These are phyloP conservation scores for Rostratula benghalensis DNA, from an alignment of 2,113 vertebrate species.

Conservation along the genomic window DNA sequence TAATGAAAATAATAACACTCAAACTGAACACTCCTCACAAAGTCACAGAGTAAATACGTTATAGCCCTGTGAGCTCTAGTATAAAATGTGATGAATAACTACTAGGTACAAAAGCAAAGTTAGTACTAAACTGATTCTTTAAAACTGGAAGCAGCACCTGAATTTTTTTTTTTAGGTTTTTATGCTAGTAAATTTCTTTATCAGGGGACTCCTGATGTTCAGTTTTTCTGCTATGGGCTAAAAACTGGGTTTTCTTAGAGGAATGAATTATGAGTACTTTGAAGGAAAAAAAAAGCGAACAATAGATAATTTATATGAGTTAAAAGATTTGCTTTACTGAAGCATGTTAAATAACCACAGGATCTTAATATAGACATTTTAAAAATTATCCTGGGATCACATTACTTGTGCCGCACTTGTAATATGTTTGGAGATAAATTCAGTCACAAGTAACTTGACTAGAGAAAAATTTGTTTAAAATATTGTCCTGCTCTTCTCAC, in stretches of 20 bases:
- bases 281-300: neutral
- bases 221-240: neutral
- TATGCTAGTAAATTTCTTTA: neutral
- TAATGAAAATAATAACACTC: neutral
- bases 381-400: neutral
- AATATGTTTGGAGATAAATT: neutral
- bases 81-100: neutral
- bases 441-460: neutral
- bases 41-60: neutral
- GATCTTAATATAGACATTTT: neutral
- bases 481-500: neutral
- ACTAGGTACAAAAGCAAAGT: neutral
- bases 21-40: neutral
- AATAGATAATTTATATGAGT: neutral
- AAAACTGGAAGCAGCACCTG: neutral
- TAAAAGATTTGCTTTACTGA: neutral
- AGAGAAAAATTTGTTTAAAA: neutral
- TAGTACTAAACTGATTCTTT: neutral
- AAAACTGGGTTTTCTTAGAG: neutral
- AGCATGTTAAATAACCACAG: neutral
- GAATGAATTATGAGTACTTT: neutral
- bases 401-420: neutral
- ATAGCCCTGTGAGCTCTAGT: neutral
- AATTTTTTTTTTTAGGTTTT: neutral
- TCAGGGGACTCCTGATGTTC: neutral